Evolutionary conservation across 64 coral and sea anemone species (phyloP).

Genomic region (Dendronephthya gigantea): DNA sequence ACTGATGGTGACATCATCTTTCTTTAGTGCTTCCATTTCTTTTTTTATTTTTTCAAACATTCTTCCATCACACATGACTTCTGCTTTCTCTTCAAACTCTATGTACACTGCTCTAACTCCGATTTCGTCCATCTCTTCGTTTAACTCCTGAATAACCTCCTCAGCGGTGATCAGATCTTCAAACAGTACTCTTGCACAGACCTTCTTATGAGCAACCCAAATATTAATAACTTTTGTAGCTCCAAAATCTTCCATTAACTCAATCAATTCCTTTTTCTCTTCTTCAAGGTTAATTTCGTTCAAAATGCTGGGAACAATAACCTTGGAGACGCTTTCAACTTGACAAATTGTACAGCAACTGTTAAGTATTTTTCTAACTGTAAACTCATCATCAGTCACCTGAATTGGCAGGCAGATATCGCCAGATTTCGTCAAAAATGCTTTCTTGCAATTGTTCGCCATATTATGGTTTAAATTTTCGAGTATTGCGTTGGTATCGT

Average conservation of each 20-base stretch:
- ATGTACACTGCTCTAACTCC: neutral
- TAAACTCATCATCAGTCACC: neutral
- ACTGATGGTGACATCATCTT: neutral
- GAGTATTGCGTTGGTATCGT: neutral
- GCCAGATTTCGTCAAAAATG: neutral
- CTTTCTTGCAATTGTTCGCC: neutral
- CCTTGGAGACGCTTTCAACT: neutral
- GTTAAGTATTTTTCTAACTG: neutral
- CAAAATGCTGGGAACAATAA: neutral
- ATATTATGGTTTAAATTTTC: neutral
- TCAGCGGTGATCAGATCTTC: neutral
- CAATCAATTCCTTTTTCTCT: neutral
- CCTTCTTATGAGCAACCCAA: neutral
- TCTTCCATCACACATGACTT: neutral
- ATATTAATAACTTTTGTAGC: neutral
- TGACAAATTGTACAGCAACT: neutral
- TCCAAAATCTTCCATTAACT: neutral
- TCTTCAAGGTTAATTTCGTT: neutral
- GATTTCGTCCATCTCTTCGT: neutral
- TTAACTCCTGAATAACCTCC: neutral
- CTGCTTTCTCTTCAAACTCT: neutral
- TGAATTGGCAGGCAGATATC: neutral
- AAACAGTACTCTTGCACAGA: neutral
- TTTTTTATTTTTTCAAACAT: neutral
- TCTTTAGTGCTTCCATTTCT: neutral